Evolutionary conservation across 2,888 invertebrate species (phyloP), one percentile per base, ranked within the genome.

Genomic region (Andrena chrysosceles): DNA sequence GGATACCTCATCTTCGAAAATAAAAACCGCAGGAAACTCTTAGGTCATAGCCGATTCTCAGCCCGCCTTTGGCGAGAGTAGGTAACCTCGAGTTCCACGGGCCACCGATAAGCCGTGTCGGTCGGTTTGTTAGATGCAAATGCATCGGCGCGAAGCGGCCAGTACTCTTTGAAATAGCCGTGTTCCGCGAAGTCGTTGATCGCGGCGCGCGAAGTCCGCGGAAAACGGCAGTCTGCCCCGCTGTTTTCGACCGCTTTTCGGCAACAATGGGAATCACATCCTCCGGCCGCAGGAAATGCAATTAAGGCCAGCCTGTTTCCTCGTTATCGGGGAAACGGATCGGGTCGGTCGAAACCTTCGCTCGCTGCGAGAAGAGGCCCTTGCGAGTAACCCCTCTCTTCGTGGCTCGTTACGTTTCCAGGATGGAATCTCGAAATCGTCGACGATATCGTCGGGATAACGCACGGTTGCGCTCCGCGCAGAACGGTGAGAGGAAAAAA

Each of bases 361-460:
- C 49, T 29, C 49, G 33, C 10, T 26, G 29, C 6, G 42, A 60
- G 29, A 42, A 29, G 26, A 62, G 64, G n/a, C 42, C 29, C 69
- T 42, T 26, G 42, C 35, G 52, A 16, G 42, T 42, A 16, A 42
- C 42, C 23, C 20, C 31, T 13, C 52, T 29, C n/a, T 72, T 33
- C 72, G 64, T 29, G 67, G 63, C 42, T 83, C 85, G 83, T 75
- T 85, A 74, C 73, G 64, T 77, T 74, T 77, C 54, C 77, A 81
- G 84, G 74, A 74, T 66, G 70, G 59, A 63, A 68, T 75, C 77
- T 69, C 54, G 76, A 75, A 80, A 56, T 71, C 73, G 42, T 72
- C 60, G 23, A 26, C 33, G 42, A 10, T 42, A 42, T 42, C 42
- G 42, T 42, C 69, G n/a, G 67, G 29, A 68, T 54, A 69, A 75